Percentiles rank a stretch among this genome's conserved stretches.
Evolutionary conservation across 2,113 vertebrate genomes (phyloP).

Genomic region (Mormyrus iriodes): DNA sequence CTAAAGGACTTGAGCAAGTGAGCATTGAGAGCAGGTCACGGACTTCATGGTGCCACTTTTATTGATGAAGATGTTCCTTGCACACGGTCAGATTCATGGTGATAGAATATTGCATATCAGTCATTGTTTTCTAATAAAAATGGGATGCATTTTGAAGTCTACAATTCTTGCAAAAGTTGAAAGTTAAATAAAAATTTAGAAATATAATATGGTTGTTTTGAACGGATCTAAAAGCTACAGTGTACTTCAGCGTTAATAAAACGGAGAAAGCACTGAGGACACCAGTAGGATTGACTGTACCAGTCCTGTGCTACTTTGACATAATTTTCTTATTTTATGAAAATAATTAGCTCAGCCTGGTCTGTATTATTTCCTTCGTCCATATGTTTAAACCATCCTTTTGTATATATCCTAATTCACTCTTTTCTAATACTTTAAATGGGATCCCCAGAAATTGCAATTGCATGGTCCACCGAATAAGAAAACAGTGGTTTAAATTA

Average conservation of each 20-base stretch:
- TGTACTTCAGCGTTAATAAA: neutral
- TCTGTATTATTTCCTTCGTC: neutral
- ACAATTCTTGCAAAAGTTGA: neutral
- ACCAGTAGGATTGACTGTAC: neutral
- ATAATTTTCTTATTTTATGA: neutral
- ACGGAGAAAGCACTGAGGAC: neutral
- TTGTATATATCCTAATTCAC: neutral
- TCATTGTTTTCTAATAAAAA: neutral
- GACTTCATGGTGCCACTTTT: constrained; percentile 27
- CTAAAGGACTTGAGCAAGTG: constrained; percentile 73
- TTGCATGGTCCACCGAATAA: neutral
- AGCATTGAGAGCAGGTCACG: constrained; percentile 24
- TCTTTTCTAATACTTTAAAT: neutral
- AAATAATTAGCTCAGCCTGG: neutral
- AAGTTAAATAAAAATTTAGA: neutral
- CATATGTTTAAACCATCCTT: neutral
- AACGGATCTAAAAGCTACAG: neutral
- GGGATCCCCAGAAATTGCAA: neutral
- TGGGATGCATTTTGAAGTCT: neutral
- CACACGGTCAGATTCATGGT: constrained; percentile 23
- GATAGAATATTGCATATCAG: neutral
- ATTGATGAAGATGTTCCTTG: constrained; percentile 19
- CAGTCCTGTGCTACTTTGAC: neutral
- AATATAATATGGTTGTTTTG: neutral
- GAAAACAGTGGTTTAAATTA: neutral